Conservation (phyloP, 1,140 invertebrate species). For the Pararge aegeria region DNA sequence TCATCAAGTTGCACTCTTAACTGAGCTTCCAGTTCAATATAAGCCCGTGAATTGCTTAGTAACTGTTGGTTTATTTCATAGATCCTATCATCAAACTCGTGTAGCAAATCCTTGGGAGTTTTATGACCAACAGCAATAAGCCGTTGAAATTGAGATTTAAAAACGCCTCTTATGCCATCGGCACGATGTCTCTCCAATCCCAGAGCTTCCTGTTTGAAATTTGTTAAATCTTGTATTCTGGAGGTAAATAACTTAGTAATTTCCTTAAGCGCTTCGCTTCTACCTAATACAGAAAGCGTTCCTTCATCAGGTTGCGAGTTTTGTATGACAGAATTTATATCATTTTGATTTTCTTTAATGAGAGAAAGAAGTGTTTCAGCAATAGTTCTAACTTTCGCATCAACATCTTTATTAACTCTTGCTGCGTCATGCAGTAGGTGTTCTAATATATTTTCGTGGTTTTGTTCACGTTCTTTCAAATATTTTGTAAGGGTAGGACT, state of each 20-base stretch:
- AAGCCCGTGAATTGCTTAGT: constrained; percentile 55
- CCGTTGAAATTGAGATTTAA: constrained; percentile 51
- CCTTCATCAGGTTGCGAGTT: constrained; percentile 10
- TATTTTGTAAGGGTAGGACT: constrained; percentile 50
- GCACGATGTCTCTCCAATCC: constrained; percentile 54
- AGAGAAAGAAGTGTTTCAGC: constrained; percentile 45
- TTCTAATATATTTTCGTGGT: constrained; percentile 35
- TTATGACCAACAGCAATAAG: constrained; percentile 44
- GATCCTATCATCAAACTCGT: constrained; percentile 58
- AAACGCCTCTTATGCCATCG: constrained; percentile 39
- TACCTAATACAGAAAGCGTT: constrained; percentile 28
- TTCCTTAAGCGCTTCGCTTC: constrained; percentile 36
- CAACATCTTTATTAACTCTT: constrained; percentile 44
- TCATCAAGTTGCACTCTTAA: constrained; percentile 49
- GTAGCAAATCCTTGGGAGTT: constrained; percentile 50
- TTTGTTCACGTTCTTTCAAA: constrained; percentile 46
- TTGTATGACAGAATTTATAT: constrained; percentile 43
- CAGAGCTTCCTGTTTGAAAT: constrained; percentile 48
- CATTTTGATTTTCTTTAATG: constrained; percentile 45
- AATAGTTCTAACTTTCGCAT: constrained; percentile 44
- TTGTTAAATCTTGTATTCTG: constrained; percentile 36
- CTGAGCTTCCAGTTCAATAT: constrained; percentile 46
- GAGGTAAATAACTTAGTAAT: constrained; percentile 33
- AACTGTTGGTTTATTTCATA: constrained; percentile 66
- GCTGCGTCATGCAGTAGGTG: constrained; percentile 32